Conservation (phyloP, 2,888 invertebrate species). For the Tricholauxania praeusta region DNA sequence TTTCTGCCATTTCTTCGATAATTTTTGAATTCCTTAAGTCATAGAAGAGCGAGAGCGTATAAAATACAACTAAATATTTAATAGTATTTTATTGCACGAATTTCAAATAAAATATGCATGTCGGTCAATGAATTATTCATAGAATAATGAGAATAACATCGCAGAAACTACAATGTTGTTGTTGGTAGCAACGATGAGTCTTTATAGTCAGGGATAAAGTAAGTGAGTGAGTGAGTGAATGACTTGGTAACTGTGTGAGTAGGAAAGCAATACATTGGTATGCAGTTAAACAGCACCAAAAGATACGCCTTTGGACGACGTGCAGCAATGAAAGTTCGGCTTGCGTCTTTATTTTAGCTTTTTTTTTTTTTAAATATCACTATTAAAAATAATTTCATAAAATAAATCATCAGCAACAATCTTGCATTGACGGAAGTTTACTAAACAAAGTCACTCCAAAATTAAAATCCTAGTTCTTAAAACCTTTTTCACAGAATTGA, state of each 20-base stretch:
- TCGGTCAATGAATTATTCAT: constrained; percentile 66
- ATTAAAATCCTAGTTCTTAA: too few relatives aligned
- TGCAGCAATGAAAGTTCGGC: too few relatives aligned
- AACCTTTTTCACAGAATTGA: too few relatives aligned
- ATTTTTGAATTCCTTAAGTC: background rate
- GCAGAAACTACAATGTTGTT: constrained; percentile 26
- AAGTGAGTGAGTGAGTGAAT: constrained; percentile 1
- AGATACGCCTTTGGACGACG: too few relatives aligned
- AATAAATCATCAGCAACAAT: too few relatives aligned
- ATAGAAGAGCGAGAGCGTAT: constrained; percentile 36
- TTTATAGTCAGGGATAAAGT: background rate
- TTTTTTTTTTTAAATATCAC: too few relatives aligned
- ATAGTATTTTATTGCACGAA: constrained; percentile 67
- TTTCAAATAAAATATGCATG: constrained; percentile 67
- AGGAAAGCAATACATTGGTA: background rate
- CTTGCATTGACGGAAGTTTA: too few relatives aligned
- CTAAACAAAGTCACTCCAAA: too few relatives aligned
- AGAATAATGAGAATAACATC: constrained; percentile 58
- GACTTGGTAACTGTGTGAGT: background rate
- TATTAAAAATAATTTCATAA: too few relatives aligned
- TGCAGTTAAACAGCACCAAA: too few relatives aligned
- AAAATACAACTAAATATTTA: constrained; percentile 64
- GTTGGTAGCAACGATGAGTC: constrained; percentile 8
- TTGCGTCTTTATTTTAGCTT: too few relatives aligned
- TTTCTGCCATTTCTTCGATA: background rate